Evolutionary conservation across 2,113 vertebrate genomes (phyloP).

Genomic region (Phasianus colchicus): DNA sequence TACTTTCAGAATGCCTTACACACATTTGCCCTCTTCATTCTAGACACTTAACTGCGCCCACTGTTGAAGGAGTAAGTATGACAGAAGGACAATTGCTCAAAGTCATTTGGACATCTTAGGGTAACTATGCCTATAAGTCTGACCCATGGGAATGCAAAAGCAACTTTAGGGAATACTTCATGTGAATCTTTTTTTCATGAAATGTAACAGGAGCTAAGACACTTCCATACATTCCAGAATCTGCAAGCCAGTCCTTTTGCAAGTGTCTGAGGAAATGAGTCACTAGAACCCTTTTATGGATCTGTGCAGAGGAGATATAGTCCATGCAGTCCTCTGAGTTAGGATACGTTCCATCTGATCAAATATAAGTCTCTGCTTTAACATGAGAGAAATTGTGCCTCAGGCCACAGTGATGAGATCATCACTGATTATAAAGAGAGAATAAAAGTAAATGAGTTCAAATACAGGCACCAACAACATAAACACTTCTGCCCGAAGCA

Average conservation of each 20-base stretch:
- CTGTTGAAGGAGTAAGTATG: not conserved
- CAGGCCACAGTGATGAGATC: not conserved
- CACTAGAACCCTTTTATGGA: not conserved
- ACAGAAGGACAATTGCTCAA: not conserved
- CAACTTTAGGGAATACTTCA: not conserved
- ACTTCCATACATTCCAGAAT: not conserved
- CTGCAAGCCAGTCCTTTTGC: not conserved
- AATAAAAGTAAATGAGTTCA: slow-evolving; percentile 58
- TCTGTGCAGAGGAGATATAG: not conserved
- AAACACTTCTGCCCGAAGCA: slow-evolving; percentile 52
- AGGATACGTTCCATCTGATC: not conserved
- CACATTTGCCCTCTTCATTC: not conserved
- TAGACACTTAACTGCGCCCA: not conserved
- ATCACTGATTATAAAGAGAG: slow-evolving; percentile 38
- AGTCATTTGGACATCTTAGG: not conserved
- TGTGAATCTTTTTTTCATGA: not conserved
- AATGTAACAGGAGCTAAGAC: not conserved
- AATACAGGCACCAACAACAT: not conserved
- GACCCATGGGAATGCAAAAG: not conserved
- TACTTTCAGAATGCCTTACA: too few species aligned
- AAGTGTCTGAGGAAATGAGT: not conserved
- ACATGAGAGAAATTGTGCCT: slow-evolving; percentile 35
- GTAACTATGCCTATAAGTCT: not conserved
- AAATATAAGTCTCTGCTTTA: slow-evolving; percentile 14
- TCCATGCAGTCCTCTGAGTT: not conserved